These are phyloP conservation scores for Protomyctophum bolini DNA, from an alignment of 2,113 vertebrate species.

Conservation along the genomic window DNA sequence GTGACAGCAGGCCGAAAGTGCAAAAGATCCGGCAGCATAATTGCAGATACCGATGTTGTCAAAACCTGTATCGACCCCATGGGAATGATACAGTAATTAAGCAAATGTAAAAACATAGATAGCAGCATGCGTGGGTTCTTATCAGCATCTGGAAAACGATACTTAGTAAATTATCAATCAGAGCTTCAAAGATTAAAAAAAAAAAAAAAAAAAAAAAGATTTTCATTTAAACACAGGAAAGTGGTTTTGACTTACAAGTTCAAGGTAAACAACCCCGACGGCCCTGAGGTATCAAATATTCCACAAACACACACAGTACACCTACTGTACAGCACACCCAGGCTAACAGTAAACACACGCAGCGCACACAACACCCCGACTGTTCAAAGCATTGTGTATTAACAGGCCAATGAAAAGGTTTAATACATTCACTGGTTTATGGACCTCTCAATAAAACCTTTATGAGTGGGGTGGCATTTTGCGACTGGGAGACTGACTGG, in stretches of 20 bases:
- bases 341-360: background rate
- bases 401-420: slow-evolving; percentile 51
- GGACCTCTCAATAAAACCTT: slow-evolving; percentile 54
- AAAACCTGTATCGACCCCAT: background rate
- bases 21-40: too few relatives aligned
- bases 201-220: background rate
- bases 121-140: slow-evolving; percentile 1
- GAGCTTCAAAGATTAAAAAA: slow-evolving; percentile 9
- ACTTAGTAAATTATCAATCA: background rate
- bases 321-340: background rate
- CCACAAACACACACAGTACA: slow-evolving; percentile 6
- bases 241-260: slow-evolving; percentile 5
- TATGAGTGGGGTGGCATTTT: slow-evolving; percentile 54
- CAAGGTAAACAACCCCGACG: background rate
- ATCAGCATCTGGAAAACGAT: slow-evolving; percentile 3
- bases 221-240: background rate
- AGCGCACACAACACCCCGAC: slow-evolving; percentile 18
- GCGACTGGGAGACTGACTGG: slow-evolving; percentile 32
- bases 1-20: too few relatives aligned
- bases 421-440: slow-evolving; percentile 54
- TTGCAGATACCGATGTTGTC: too few relatives aligned
- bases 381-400: slow-evolving; percentile 38
- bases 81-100: slow-evolving; percentile 3
- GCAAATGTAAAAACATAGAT: background rate
- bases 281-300: background rate